Evolutionary conservation across 2,113 vertebrate genomes (phyloP).

Genomic region (Pelusios castaneus): DNA sequence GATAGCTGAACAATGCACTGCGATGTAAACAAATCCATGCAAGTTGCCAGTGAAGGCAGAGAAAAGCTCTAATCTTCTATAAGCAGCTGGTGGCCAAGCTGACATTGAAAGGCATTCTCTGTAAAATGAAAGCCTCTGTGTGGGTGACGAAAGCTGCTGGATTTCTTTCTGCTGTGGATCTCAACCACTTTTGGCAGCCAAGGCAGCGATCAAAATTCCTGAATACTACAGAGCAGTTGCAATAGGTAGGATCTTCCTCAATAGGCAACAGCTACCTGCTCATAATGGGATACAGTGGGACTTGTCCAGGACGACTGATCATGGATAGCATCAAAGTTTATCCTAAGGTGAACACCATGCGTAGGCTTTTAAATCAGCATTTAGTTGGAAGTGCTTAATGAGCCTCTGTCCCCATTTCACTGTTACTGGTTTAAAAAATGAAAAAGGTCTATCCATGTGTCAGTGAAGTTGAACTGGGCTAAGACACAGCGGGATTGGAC

Average conservation of each 20-base stretch:
- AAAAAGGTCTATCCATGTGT: background rate
- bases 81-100: conserved; percentile 74
- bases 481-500: background rate
- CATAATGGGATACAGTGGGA: fast-evolving
- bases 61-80: conserved; percentile 75
- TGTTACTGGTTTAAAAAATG: background rate
- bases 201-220: conserved; percentile 49
- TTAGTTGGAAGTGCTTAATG: background rate
- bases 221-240: conserved; percentile 16
- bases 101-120: conserved; percentile 73
- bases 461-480: fast-evolving
- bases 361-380: background rate
- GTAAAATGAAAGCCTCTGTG: conserved; percentile 72
- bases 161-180: conserved; percentile 66
- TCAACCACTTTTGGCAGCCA: conserved; percentile 46
- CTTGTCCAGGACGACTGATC: conserved; percentile 9
- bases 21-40: conserved; percentile 74
- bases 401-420: background rate
- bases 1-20: conserved; percentile 72
- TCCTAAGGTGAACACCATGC: background rate
- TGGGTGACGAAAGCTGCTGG: conserved; percentile 60
- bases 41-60: conserved; percentile 73
- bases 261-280: conserved; percentile 7
- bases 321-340: background rate
- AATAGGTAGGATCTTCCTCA: conserved; percentile 42